phyloP scores from a whole-genome alignment of 2,888 invertebrate species.

The Brachyopa scutellaris region DNA sequence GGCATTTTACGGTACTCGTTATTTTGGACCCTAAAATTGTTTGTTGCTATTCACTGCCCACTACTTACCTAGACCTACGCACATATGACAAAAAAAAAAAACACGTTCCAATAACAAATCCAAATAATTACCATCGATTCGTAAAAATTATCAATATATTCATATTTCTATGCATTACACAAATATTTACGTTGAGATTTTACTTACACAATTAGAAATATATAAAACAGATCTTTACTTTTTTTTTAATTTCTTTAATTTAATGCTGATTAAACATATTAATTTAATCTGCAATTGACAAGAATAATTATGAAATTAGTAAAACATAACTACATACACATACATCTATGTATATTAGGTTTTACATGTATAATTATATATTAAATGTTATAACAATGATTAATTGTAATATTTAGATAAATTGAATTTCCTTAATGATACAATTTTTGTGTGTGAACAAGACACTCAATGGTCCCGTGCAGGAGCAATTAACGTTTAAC shows the following conservation, averaged over 20 bases:
- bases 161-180: conserved; percentile 48
- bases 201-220: conserved; percentile 53
- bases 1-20: no score
- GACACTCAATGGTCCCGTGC: conserved; percentile 75
- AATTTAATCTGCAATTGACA: conserved; percentile 57
- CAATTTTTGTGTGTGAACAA: conserved; percentile 70
- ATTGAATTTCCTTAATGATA: conserved; percentile 50
- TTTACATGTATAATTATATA: not conserved
- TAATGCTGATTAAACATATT: conserved; percentile 38
- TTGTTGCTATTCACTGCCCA: no score
- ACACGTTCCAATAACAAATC: no score
- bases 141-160: conserved; percentile 57
- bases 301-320: conserved; percentile 59
- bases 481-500: conserved; percentile 69
- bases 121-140: not conserved
- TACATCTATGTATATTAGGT: conserved; percentile 25
- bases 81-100: no score
- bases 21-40: no score
- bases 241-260: not conserved
- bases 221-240: conserved; percentile 42
- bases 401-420: conserved; percentile 39
- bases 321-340: conserved; percentile 14
- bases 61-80: no score
- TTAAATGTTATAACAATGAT: conserved; percentile 1
- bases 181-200: conserved; percentile 51